A percentile compares a stretch with the other conserved stretches of the same genome.
Conservation (phyloP, 2,113 vertebrate species). For the Hiodon tergisus region DNA sequence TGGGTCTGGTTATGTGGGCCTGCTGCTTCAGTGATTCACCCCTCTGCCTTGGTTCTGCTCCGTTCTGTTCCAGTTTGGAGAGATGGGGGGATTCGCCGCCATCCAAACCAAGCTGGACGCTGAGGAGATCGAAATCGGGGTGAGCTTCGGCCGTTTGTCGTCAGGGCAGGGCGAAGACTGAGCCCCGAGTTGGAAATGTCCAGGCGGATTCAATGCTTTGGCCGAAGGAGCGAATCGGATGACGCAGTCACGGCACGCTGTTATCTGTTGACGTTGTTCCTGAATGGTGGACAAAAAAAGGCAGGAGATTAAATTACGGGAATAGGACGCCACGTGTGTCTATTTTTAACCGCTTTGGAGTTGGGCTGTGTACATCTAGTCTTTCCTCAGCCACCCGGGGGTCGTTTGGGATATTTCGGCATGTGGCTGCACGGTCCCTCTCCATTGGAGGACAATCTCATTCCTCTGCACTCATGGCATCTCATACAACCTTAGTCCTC, state of each 20-base stretch:
- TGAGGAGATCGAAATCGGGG: constrained; percentile 92
- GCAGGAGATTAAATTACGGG: not conserved
- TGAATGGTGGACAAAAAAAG: not conserved
- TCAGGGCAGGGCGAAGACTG: not conserved
- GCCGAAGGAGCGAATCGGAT: not conserved
- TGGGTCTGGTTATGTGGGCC: not conserved
- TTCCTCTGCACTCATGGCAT: too few relatives aligned
- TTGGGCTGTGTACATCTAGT: too few relatives aligned
- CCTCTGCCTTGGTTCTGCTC: not conserved
- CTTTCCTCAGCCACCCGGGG: too few relatives aligned
- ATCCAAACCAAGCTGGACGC: constrained; percentile 90
- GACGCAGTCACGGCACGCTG: not conserved
- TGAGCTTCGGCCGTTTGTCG: constrained; percentile 52
- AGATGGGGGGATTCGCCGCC: constrained; percentile 90
- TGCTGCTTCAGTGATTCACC: not conserved
- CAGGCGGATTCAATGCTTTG: too few relatives aligned
- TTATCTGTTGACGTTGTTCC: not conserved
- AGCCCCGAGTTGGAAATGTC: not conserved
- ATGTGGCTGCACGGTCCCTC: too few relatives aligned
- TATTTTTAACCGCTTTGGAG: too few relatives aligned
- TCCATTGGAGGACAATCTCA: too few relatives aligned
- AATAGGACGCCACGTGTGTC: not conserved
- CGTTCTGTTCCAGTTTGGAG: constrained; percentile 77
- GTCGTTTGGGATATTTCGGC: too few relatives aligned
- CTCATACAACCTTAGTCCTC: too few relatives aligned